Conservation (phyloP, 2,888 invertebrate genomes). For the Crossocerus cetratus region DNA sequence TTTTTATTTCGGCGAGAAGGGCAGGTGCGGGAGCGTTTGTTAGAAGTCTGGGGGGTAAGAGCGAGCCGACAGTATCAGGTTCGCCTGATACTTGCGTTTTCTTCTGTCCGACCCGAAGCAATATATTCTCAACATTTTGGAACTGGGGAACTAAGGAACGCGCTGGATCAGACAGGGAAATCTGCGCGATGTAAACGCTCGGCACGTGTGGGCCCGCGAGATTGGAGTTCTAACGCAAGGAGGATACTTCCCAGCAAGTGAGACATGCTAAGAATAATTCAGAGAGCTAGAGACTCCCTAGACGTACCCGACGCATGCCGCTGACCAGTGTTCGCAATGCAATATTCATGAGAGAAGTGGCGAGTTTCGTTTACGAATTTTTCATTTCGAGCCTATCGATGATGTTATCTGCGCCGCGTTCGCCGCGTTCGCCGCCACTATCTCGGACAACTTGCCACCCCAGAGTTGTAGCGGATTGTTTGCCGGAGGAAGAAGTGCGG, state of each 20-base stretch:
- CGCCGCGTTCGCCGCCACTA: constrained; percentile 30
- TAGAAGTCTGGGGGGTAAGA: neutral
- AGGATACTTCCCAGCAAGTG: constrained; percentile 33
- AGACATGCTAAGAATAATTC: constrained; percentile 57
- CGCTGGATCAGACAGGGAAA: constrained; percentile 27
- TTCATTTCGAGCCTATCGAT: constrained; percentile 35
- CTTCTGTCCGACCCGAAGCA: too few relatives aligned
- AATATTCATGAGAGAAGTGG: constrained; percentile 50
- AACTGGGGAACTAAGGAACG: neutral
- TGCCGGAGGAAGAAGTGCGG: neutral
- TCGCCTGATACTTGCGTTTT: neutral
- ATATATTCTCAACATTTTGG: neutral
- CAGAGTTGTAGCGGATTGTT: too few relatives aligned
- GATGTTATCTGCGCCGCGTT: constrained; percentile 25
- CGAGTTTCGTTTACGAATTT: constrained; percentile 58
- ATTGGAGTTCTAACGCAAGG: constrained; percentile 34
- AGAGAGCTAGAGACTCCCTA: constrained; percentile 26
- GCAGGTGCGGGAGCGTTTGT: neutral
- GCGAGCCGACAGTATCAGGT: neutral
- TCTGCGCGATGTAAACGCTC: constrained; percentile 43
- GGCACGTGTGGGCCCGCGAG: constrained; percentile 32
- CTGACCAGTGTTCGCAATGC: constrained; percentile 54
- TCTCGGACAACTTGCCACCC: constrained; percentile 5
- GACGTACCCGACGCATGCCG: constrained; percentile 12
- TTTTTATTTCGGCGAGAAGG: neutral